Conservation (phyloP, 2,797 vertebrate species). For the Poecilia velifera region DNA sequence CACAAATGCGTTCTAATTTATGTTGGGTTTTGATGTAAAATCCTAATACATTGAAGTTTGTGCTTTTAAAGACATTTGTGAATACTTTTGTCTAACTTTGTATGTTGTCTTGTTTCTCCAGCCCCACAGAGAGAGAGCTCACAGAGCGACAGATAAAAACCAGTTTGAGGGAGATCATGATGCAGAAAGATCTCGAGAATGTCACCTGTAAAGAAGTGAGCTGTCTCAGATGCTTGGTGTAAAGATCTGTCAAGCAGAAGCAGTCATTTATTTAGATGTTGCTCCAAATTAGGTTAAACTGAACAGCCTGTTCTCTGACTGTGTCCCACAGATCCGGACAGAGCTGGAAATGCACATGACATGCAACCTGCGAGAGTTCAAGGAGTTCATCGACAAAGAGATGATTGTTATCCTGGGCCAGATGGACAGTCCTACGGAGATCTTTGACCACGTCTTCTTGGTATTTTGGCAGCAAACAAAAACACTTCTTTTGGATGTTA, state of each 20-base stretch:
- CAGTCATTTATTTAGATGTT: background rate
- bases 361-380: constrained; percentile 96
- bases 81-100: background rate
- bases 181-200: constrained; percentile 97
- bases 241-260: background rate
- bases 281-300: background rate
- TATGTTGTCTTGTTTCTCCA: constrained; percentile 58
- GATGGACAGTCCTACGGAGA: constrained; percentile 98
- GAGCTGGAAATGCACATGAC: constrained; percentile 99
- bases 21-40: background rate
- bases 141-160: constrained; percentile 94
- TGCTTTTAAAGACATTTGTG: background rate
- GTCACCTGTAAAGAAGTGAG: constrained; percentile 94
- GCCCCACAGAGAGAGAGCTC: constrained; percentile 94
- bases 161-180: constrained; percentile 96
- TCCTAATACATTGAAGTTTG: background rate
- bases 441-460: constrained; percentile 97
- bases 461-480: constrained; percentile 72
- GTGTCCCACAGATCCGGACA: constrained; percentile 87
- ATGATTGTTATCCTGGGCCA: constrained; percentile 98
- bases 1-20: background rate
- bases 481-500: background rate
- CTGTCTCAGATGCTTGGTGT: background rate
- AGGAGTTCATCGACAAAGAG: constrained; percentile 97
- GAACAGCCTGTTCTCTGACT: background rate